Evolutionary conservation across 2,797 vertebrate species (phyloP).

Genomic region (Coregonus sp.): DNA sequence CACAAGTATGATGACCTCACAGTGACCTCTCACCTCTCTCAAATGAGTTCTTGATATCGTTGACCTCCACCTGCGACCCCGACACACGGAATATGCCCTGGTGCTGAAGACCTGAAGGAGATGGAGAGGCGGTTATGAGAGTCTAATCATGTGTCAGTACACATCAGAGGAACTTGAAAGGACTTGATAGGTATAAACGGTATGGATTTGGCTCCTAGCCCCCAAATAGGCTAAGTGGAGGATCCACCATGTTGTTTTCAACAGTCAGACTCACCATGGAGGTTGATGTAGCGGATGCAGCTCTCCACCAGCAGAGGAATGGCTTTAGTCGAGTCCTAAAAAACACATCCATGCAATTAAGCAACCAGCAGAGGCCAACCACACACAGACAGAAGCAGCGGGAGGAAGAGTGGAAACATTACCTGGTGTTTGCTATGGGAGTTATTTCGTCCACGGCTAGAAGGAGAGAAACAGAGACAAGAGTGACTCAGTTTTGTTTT

Average conservation of each 20-base stretch:
- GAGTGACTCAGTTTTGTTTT: background rate
- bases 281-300: constrained; percentile 97
- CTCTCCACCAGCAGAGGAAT: constrained; percentile 98
- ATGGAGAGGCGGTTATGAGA: background rate
- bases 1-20: background rate
- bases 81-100: constrained; percentile 98
- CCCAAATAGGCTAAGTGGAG: background rate
- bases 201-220: background rate
- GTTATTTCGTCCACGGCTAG: constrained; percentile 95
- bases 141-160: no score
- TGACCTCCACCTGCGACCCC: constrained; percentile 97
- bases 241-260: background rate
- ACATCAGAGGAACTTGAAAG: no score
- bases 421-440: constrained; percentile 98
- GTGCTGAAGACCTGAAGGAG: constrained; percentile 89
- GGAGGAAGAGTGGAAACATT: constrained; percentile 44
- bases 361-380: background rate
- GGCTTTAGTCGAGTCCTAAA: constrained; percentile 91
- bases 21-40: constrained; percentile 86
- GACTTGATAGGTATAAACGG: no score
- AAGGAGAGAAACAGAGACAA: constrained; percentile 18
- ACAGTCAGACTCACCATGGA: constrained; percentile 85
- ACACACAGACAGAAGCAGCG: background rate
- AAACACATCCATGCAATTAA: background rate
- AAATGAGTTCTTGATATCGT: constrained; percentile 99